A percentile compares a stretch with the other conserved stretches of the same genome.
Conservation (phyloP, 2,113 vertebrate species). For the Eolophus roseicapilla region DNA sequence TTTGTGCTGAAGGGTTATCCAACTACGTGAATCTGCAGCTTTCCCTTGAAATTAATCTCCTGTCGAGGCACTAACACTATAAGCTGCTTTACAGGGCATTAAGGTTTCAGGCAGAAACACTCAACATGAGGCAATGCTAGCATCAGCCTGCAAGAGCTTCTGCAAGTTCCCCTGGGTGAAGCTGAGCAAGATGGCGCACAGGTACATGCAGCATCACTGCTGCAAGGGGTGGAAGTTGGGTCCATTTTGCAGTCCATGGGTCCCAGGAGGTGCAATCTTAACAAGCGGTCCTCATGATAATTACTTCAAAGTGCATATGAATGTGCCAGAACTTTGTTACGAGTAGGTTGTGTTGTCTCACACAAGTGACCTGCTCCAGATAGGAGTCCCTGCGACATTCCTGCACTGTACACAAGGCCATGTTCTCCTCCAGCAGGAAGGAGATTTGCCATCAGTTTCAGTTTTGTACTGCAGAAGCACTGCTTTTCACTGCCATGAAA, state of each 20-base stretch:
- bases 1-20: not conserved
- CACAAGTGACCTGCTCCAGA: not conserved
- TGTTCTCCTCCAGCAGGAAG: not conserved
- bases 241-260: not conserved
- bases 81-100: not conserved
- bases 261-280: not conserved
- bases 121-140: not conserved
- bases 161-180: rapidly evolving
- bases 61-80: rapidly evolving
- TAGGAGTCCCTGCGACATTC: not conserved
- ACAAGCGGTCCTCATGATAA: too few species aligned
- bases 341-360: not conserved
- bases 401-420: rapidly evolving
- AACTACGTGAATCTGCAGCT: rapidly evolving
- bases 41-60: not conserved
- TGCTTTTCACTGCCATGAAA: not conserved
- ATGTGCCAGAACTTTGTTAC: rapidly evolving
- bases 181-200: not conserved
- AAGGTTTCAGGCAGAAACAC: not conserved
- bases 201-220: not conserved
- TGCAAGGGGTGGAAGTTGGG: rapidly evolving
- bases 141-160: not conserved
- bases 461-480: not conserved
- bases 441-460: not conserved
- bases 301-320: rapidly evolving